Percentiles rank a stretch among this genome's conserved stretches.
phyloP scores from a whole-genome alignment of 2,888 invertebrate species.

The Ochlodes sylvanus region DNA sequence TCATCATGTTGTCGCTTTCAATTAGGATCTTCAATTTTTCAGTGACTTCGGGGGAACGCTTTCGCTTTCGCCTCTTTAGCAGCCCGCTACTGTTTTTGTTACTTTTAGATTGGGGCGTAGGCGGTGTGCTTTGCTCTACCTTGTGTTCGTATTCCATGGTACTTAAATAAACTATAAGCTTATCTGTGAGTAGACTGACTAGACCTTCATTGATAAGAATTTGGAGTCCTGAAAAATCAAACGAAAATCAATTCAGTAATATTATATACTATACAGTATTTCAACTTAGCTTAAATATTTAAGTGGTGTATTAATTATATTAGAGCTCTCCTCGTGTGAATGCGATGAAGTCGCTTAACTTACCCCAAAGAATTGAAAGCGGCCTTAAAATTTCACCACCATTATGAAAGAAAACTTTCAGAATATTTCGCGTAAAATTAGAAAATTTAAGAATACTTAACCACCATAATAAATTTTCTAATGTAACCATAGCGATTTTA shows the following conservation, averaged over 20 bases:
- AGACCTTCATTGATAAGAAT: slow-evolving; percentile 77
- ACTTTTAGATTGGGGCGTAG: slow-evolving; percentile 39
- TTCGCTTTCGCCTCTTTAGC: slow-evolving; percentile 62
- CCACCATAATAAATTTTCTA: no score
- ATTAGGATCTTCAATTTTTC: slow-evolving; percentile 74
- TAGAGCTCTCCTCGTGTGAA: no score
- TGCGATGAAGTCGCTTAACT: no score
- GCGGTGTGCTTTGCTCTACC: slow-evolving; percentile 50
- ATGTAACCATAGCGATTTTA: no score
- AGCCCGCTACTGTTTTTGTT: slow-evolving; percentile 50
- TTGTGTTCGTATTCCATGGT: slow-evolving; percentile 76
- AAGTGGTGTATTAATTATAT: no score
- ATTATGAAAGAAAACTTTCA: no score
- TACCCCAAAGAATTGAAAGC: no score
- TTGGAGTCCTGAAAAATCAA: slow-evolving; percentile 70
- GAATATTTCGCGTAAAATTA: no score
- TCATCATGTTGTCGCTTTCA: slow-evolving; percentile 80
- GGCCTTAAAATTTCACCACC: no score
- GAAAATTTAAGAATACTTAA: no score
- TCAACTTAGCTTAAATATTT: no score
- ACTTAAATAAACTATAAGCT: slow-evolving; percentile 66
- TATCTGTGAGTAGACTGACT: slow-evolving; percentile 69
- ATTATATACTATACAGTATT: no score
- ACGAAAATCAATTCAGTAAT: neutral
- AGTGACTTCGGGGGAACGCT: slow-evolving; percentile 53